These are phyloP conservation scores for Acyrthosiphon pisum DNA, from an alignment of 1,140 invertebrate genomes.

Conservation along the genomic window DNA sequence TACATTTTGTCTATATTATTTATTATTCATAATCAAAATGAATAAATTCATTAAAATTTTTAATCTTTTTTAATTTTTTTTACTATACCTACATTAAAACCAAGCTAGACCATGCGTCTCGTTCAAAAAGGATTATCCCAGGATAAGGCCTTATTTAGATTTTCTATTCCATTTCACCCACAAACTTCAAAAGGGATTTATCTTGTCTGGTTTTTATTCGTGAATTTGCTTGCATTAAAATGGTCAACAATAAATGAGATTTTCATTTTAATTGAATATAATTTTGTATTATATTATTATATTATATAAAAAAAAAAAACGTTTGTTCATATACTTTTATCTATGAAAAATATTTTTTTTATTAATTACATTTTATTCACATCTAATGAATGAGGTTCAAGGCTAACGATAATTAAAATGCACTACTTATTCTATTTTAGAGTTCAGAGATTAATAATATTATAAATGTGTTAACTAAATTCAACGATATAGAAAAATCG, in stretches of 20 bases:
- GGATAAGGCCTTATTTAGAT: conserved; percentile 1
- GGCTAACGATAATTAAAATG: neutral
- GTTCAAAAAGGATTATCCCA: neutral
- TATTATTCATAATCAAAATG: neutral
- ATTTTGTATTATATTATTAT: neutral
- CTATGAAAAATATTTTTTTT: neutral
- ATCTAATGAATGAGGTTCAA: neutral
- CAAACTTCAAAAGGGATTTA: neutral
- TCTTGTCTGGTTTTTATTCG: neutral
- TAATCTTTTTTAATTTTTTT: neutral
- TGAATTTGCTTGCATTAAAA: neutral
- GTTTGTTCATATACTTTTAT: neutral
- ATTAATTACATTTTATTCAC: neutral
- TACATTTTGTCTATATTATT: neutral
- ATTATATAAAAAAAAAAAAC: neutral
- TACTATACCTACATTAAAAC: neutral
- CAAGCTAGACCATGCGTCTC: neutral
- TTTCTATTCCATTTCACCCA: conserved; percentile 6
- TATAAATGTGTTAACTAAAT: too few species aligned
- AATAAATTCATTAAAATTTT: neutral
- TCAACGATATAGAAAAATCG: too few species aligned
- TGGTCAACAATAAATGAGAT: neutral
- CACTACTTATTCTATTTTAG: neutral
- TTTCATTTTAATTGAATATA: neutral
- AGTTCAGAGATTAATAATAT: neutral